A percentile compares a stretch with the other conserved stretches of the same genome.
Conservation (phyloP, 2,113 vertebrate species). For the Rattus norvegicus region DNA sequence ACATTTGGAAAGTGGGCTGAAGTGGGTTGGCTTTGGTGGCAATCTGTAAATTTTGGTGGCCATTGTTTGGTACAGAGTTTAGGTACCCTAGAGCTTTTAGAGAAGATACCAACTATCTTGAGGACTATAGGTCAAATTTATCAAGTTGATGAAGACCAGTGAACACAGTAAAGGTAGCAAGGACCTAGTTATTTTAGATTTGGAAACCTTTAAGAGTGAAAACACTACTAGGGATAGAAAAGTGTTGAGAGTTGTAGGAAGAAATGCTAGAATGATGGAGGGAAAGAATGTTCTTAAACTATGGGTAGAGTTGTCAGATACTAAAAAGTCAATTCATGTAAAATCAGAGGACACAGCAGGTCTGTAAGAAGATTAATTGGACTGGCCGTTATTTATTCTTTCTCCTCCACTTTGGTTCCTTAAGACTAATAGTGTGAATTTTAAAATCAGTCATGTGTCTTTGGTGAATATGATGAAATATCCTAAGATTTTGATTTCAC, state of each 20-base stretch:
- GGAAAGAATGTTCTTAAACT: background rate
- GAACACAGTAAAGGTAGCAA: background rate
- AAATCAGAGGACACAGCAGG: background rate
- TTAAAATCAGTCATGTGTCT: background rate
- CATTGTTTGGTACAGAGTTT: background rate
- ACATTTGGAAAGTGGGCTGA: background rate
- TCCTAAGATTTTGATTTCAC: background rate
- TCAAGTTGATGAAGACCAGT: background rate
- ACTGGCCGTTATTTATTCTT: background rate
- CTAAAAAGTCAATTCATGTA: background rate
- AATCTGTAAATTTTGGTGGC: background rate
- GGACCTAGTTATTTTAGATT: background rate
- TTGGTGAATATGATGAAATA: background rate
- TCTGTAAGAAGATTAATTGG: background rate
- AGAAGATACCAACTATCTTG: background rate
- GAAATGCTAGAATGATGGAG: background rate
- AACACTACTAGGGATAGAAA: background rate
- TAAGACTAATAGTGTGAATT: background rate
- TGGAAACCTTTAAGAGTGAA: background rate
- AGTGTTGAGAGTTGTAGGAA: background rate
- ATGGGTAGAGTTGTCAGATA: background rate
- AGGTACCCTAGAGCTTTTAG: background rate
- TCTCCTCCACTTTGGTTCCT: background rate
- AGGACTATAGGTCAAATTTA: background rate
- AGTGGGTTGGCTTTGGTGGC: background rate